These are phyloP conservation scores for Caenorhabditis tropicalis DNA, from an alignment of 1,140 invertebrate genomes.

Conservation along the genomic window DNA sequence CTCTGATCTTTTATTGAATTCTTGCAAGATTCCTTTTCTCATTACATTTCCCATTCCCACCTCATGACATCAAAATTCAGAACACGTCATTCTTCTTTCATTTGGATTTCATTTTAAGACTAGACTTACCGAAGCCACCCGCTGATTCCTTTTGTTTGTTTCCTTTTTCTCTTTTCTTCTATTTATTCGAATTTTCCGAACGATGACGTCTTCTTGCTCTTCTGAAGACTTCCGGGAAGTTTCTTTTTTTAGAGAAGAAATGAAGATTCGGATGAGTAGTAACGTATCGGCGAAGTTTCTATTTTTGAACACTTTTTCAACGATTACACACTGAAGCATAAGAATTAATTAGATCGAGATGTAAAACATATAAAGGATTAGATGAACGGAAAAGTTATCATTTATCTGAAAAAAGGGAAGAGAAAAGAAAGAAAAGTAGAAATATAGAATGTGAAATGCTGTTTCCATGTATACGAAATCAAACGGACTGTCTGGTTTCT, in stretches of 20 bases:
- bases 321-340: not conserved
- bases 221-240: not conserved
- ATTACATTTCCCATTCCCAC: not conserved
- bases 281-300: not conserved
- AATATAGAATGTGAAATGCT: too few relatives aligned
- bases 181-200: not conserved
- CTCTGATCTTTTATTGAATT: too few relatives aligned
- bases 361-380: not conserved
- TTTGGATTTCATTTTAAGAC: not conserved
- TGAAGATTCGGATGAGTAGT: not conserved
- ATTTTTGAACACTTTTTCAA: not conserved
- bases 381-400: too few relatives aligned
- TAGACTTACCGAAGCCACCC: not conserved
- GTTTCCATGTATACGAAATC: too few relatives aligned
- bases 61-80: not conserved
- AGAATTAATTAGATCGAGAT: not conserved
- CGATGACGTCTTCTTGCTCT: slow-evolving; percentile 13
- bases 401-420: too few relatives aligned
- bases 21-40: not conserved
- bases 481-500: too few relatives aligned
- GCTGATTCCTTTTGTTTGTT: not conserved
- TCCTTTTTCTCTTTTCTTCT: not conserved
- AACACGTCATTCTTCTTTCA: not conserved
- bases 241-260: not conserved
- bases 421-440: too few relatives aligned